A percentile compares a stretch with the other conserved stretches of the same genome.
phyloP scores from a whole-genome alignment of 2,888 invertebrate species.

The Amphiduros pacificus region DNA sequence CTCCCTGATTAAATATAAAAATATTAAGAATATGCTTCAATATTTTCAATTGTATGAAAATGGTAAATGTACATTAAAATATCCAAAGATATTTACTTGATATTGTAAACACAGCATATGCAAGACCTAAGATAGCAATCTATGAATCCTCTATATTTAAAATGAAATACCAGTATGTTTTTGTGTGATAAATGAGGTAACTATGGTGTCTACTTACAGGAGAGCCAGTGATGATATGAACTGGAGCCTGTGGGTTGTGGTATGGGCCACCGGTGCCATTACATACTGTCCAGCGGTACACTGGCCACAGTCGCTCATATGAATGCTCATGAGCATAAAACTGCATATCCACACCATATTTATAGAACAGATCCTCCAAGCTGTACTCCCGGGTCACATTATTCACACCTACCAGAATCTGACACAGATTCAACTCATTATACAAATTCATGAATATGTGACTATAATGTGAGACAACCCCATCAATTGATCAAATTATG shows the following conservation, averaged over 20 bases:
- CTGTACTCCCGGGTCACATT: conserved; percentile 10
- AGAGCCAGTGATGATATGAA: conserved; percentile 25
- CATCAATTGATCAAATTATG: too few relatives aligned
- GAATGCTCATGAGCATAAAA: conserved; percentile 31
- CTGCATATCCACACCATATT: conserved; percentile 26
- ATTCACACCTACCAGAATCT: background rate
- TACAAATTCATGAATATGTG: background rate
- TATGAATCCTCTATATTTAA: too few relatives aligned
- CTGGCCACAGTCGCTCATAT: conserved; percentile 30
- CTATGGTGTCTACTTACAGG: conserved; percentile 4
- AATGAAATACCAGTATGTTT: background rate
- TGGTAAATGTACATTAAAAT: too few relatives aligned
- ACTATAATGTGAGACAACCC: too few relatives aligned
- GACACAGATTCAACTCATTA: background rate
- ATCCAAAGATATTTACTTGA: too few relatives aligned
- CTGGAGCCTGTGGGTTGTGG: conserved; percentile 25
- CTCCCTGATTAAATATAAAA: too few relatives aligned
- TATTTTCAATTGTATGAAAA: too few relatives aligned
- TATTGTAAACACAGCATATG: too few relatives aligned
- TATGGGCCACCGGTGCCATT: conserved; percentile 20
- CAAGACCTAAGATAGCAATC: too few relatives aligned
- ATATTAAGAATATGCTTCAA: too few relatives aligned
- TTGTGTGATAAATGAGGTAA: background rate
- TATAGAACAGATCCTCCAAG: conserved; percentile 27
- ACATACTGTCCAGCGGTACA: conserved; percentile 19